Base-by-base conservation (phyloP, 2,113 vertebrate genomes). In the Baryphthengus martii region DNA sequence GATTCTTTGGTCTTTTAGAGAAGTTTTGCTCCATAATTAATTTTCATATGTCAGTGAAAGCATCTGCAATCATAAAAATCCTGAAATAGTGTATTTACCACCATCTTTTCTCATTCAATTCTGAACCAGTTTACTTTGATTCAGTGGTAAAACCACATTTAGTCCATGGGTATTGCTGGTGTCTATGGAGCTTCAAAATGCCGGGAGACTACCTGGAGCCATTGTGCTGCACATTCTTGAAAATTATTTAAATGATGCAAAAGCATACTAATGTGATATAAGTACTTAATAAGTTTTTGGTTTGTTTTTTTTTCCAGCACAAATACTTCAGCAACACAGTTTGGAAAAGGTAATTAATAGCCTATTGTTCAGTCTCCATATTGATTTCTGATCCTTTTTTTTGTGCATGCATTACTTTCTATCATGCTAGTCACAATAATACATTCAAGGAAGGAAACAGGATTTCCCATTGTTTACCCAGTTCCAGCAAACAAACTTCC, bases 271-370 rank as follows among this genome's bases (percentile, higher is more conserved):
- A 49, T 91, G 21, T 97, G 52, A 93, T 91, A 68, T 76, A 95
- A 97, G 58, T 95, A 52, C 33, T 93, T 87, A 94, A 90, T 95
- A 35, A 67, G 4, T 16, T 95, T 56, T 55, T 19, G n/a, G n/a
- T 53, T 17, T 53, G 87, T 45, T 81, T 62, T 82, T 68, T 71
- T n/a, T 6, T 6, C 12, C 75, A 97, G 97, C 59, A 92, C 40
- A 6, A 66, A 92, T 85, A 6, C 94, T 95, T 94, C 96, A 89
- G 40, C 92, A 91, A 94, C 90, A 67, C 90, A 83, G 37, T 61
- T 83, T 87, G 91, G 44, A 85, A 83, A 95, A 91, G 97, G 98
- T 98, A 97, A 97, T 96, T 95, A 94, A 79, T 70, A 78, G 35
- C 16, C 33, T 84, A 44, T 63, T 88, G 40, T 92, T 96, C 40